A percentile compares a stretch with the other conserved stretches of the same genome.
phyloP scores from a whole-genome alignment of 2,113 vertebrate species.

The Geococcyx californianus region DNA sequence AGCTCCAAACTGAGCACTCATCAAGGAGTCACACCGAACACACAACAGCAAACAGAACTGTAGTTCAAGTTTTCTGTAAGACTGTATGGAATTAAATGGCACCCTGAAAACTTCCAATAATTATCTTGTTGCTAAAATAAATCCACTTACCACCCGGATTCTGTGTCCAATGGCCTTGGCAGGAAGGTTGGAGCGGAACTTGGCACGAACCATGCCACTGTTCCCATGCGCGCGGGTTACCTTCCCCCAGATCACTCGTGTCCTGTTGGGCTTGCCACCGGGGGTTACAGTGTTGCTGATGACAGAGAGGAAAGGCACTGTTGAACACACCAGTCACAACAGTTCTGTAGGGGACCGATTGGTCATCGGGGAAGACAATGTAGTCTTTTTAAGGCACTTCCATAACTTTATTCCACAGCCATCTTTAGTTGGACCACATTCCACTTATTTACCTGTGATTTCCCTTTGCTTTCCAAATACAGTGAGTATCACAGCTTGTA shows the following conservation, averaged over 20 bases:
- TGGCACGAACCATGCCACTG: constrained; percentile 97
- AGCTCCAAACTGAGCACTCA: background rate
- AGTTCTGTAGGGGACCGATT: fast-evolving
- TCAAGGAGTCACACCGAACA: fast-evolving
- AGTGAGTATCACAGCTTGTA: background rate
- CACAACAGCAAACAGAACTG: background rate
- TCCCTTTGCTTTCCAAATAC: background rate
- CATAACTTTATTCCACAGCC: background rate
- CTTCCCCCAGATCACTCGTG: constrained; percentile 98
- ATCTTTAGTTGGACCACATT: background rate
- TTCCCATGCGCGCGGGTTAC: constrained; percentile 93
- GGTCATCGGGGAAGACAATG: fast-evolving
- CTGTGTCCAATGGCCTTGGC: constrained; percentile 97
- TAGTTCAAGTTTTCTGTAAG: background rate
- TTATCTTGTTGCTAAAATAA: background rate
- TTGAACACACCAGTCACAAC: background rate
- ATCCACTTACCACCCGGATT: constrained; percentile 89
- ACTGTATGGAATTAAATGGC: background rate
- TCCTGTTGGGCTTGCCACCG: constrained; percentile 95
- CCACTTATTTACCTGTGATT: background rate
- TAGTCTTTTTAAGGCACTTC: background rate
- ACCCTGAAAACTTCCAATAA: background rate
- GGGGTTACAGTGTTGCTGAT: constrained; percentile 93
- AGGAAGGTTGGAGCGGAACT: constrained; percentile 96
- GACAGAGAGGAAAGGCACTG: background rate